Conservation (phyloP, 2,888 invertebrate species). For the Tupiocoris notatus region DNA sequence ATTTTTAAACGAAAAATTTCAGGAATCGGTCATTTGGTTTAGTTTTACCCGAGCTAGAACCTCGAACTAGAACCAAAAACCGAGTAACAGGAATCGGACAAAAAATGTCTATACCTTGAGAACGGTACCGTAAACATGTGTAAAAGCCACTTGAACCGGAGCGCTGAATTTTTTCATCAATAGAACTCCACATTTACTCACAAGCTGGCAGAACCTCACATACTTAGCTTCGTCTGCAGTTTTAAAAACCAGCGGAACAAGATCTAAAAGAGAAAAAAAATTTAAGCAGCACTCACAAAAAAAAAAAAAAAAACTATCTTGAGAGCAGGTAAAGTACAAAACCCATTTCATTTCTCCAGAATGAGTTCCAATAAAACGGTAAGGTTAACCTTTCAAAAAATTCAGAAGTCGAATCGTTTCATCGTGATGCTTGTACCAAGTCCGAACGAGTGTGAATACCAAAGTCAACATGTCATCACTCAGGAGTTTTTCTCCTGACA, state of each 20-base stretch:
- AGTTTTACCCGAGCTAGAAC: no score
- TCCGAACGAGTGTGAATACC: constrained; percentile 15
- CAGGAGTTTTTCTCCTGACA: constrained; percentile 22
- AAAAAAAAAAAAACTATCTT: background rate
- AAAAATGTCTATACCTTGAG: constrained; percentile 6
- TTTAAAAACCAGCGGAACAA: constrained; percentile 30
- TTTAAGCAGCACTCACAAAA: no score
- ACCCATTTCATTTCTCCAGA: background rate
- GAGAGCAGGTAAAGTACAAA: background rate
- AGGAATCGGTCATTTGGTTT: no score
- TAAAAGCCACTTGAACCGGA: constrained; percentile 12
- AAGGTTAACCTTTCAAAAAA: constrained; percentile 45
- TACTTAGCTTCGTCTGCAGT: constrained; percentile 28
- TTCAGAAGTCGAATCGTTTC: constrained; percentile 43
- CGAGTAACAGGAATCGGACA: no score
- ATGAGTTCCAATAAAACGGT: background rate
- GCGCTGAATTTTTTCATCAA: constrained; percentile 5
- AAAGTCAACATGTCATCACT: constrained; percentile 33
- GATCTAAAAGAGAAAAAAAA: constrained; percentile 12
- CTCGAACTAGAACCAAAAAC: no score
- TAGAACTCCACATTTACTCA: background rate
- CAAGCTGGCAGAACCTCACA: constrained; percentile 12
- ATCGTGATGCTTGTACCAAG: constrained; percentile 44
- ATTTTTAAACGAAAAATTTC: no score
- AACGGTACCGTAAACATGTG: constrained; percentile 8